Conservation (phyloP, 2,113 vertebrate species). For the Atrichornis clamosus region DNA sequence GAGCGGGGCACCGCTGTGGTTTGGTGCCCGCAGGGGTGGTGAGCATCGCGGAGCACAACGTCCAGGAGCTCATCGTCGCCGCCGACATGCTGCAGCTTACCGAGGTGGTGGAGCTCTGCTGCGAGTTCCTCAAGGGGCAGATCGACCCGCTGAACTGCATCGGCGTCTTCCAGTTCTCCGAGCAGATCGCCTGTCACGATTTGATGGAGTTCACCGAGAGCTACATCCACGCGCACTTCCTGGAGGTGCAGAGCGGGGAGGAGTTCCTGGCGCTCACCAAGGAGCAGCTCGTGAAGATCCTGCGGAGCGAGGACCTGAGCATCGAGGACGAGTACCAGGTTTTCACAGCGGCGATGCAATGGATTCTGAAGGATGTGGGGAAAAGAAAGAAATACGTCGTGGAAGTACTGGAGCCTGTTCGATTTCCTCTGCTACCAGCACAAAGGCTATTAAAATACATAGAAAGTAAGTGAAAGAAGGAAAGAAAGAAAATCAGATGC, state of each 20-base stretch:
- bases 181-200: constrained; percentile 90
- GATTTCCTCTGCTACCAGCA: constrained; percentile 90
- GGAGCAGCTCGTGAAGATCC: constrained; percentile 87
- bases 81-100: constrained; percentile 96
- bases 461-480: constrained; percentile 79
- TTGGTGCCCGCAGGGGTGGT: constrained; percentile 76
- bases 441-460: constrained; percentile 93
- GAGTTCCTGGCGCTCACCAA: constrained; percentile 89
- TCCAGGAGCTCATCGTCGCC: constrained; percentile 92
- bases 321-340: constrained; percentile 98
- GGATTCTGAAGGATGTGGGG: constrained; percentile 88
- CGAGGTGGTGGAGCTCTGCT: constrained; percentile 91
- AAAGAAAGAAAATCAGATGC: neutral
- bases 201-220: constrained; percentile 91
- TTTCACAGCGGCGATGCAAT: constrained; percentile 90
- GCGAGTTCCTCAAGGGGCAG: constrained; percentile 91
- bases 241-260: constrained; percentile 85
- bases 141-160: constrained; percentile 92
- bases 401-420: constrained; percentile 90
- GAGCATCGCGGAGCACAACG: constrained; percentile 85
- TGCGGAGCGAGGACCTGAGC: constrained; percentile 91
- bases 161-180: constrained; percentile 94
- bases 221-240: constrained; percentile 92
- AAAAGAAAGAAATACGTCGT: constrained; percentile 90
- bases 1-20: neutral